These are phyloP conservation scores for Zaprionus tsacasi DNA, from an alignment of 1,140 invertebrate species.

Conservation along the genomic window DNA sequence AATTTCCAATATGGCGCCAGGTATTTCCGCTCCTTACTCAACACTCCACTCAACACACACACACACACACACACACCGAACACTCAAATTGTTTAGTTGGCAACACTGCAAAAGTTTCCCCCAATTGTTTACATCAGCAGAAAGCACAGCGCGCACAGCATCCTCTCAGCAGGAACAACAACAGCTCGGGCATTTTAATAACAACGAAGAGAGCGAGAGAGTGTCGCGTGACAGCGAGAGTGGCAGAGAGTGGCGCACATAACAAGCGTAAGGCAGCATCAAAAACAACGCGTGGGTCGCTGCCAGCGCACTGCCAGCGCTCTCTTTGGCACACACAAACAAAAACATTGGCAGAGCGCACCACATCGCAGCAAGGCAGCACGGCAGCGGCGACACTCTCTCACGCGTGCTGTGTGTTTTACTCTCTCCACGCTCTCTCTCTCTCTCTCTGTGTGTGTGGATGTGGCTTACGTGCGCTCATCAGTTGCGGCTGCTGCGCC, in stretches of 20 bases:
- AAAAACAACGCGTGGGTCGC: constrained; percentile 45
- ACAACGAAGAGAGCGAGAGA: constrained; percentile 27
- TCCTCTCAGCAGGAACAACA: constrained; percentile 31
- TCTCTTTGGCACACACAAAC: constrained; percentile 33
- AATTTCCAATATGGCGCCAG: background rate
- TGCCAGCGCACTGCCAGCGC: background rate
- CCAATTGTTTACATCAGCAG: constrained; percentile 63
- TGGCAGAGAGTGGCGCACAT: constrained; percentile 24
- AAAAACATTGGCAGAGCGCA: constrained; percentile 39
- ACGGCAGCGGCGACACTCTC: background rate
- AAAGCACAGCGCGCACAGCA: constrained; percentile 28
- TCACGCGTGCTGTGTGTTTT: background rate
- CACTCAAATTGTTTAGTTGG: constrained; percentile 47
- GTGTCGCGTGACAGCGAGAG: too few species aligned
- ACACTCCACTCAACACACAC: background rate
- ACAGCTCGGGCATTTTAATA: constrained; percentile 10
- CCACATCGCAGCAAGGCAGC: constrained; percentile 8
- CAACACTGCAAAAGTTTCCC: constrained; percentile 45
- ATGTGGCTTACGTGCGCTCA: constrained; percentile 5
- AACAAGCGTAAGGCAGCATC: too few species aligned
- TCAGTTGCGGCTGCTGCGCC: constrained; percentile 59
- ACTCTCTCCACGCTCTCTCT: background rate
- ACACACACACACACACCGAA: background rate
- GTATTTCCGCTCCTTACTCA: background rate
- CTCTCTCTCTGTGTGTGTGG: background rate